phyloP scores from a whole-genome alignment of 2,797 vertebrate species.

The Acanthurus leucopareius region DNA sequence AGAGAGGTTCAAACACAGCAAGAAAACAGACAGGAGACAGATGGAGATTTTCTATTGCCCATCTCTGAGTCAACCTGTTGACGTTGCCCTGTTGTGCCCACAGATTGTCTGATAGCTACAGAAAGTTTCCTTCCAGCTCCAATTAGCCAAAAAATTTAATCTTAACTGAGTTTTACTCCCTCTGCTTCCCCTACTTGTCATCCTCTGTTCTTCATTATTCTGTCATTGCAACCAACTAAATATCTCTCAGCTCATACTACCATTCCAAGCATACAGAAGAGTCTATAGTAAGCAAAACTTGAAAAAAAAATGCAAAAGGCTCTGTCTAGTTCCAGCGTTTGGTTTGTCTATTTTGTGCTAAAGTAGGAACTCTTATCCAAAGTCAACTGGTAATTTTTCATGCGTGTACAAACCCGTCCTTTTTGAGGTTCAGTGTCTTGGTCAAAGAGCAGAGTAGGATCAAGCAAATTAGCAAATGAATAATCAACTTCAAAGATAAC shows the following conservation, averaged over 20 bases:
- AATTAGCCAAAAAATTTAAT: slow-evolving; percentile 20
- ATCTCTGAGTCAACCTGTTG: slow-evolving; percentile 45
- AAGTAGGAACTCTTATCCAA: no score
- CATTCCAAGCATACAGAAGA: no score
- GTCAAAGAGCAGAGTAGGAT: no score
- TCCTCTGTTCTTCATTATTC: background rate
- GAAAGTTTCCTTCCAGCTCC: slow-evolving; percentile 29
- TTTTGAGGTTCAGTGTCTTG: no score
- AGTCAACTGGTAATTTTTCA: no score
- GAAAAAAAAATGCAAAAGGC: no score
- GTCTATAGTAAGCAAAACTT: no score
- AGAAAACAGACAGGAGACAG: slow-evolving; percentile 30
- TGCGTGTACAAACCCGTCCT: no score
- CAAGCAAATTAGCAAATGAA: no score
- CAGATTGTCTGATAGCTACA: slow-evolving; percentile 24
- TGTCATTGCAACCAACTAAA: background rate
- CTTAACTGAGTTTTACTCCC: slow-evolving; percentile 11
- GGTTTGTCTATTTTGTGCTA: no score
- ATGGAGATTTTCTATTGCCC: slow-evolving; percentile 34
- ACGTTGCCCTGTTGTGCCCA: slow-evolving; percentile 36
- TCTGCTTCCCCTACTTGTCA: slow-evolving; percentile 1
- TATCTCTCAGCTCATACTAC: background rate
- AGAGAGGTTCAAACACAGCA: slow-evolving; percentile 16
- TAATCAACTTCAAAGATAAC: no score
- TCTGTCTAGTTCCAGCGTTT: no score